Conservation (phyloP, 2,888 invertebrate species). For the Criorhina ranunculi region DNA sequence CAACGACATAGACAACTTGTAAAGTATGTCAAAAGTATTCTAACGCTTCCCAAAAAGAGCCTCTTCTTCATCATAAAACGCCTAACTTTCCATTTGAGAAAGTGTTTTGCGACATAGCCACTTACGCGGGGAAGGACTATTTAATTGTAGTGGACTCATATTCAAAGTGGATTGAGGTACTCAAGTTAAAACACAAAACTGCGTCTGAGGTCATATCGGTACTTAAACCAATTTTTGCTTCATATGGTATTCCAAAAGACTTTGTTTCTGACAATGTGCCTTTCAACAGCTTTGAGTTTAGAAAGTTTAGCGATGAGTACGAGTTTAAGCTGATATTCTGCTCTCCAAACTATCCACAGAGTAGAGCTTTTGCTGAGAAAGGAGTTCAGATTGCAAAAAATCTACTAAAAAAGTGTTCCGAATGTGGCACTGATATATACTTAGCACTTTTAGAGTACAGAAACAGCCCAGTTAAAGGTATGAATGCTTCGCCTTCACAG, state of each 20-base stretch:
- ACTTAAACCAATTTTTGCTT: constrained; percentile 36
- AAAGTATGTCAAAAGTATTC: no score
- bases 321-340: constrained; percentile 25
- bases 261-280: constrained; percentile 49
- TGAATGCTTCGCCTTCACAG: constrained; percentile 34
- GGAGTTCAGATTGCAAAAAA: constrained; percentile 28
- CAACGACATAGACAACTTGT: no score
- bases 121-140: constrained; percentile 17
- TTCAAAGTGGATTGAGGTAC: constrained; percentile 40
- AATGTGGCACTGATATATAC: constrained; percentile 9
- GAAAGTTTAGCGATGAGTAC: constrained; percentile 37
- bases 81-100: constrained; percentile 41
- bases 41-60: no score
- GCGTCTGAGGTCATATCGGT: constrained; percentile 33
- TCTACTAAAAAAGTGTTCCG: constrained; percentile 8
- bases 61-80: constrained; percentile 23
- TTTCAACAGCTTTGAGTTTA: constrained; percentile 46
- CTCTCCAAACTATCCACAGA: constrained; percentile 40
- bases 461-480: constrained; percentile 35
- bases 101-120: constrained; percentile 41
- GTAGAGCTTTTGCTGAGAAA: constrained; percentile 48
- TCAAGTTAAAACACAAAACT: constrained; percentile 33
- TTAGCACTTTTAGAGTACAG: constrained; percentile 34
- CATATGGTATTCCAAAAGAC: constrained; percentile 33
- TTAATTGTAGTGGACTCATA: constrained; percentile 27